Percentiles rank a stretch among this genome's conserved stretches.
Conservation (phyloP, 2,113 vertebrate genomes). For the Calyptomena viridis region DNA sequence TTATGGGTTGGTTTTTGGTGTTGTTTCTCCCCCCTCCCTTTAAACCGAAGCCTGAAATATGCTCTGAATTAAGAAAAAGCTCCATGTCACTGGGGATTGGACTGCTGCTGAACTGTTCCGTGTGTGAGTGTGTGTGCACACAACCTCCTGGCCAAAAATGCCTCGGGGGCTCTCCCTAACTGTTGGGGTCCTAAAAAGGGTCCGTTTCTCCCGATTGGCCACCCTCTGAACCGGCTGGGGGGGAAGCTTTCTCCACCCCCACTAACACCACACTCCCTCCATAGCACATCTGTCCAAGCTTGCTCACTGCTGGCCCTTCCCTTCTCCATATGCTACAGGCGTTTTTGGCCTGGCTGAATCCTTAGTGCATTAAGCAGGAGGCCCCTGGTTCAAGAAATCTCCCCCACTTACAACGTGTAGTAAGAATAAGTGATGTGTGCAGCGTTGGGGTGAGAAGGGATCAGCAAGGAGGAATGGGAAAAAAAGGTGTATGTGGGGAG, state of each 20-base stretch:
- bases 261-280: constrained; percentile 43
- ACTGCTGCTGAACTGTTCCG: constrained; percentile 64
- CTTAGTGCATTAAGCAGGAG: constrained; percentile 55
- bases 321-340: constrained; percentile 63
- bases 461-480: neutral
- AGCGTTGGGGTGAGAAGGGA: neutral
- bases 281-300: constrained; percentile 67
- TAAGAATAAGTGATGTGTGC: constrained; percentile 17
- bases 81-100: constrained; percentile 61
- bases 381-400: constrained; percentile 50
- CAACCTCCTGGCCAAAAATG: constrained; percentile 52
- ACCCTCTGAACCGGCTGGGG: neutral
- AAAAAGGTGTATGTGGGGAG: neutral
- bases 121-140: constrained; percentile 25
- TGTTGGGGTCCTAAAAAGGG: constrained; percentile 68
- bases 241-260: constrained; percentile 35
- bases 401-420: constrained; percentile 9
- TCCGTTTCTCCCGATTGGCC: constrained; percentile 49
- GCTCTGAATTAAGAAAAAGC: constrained; percentile 71
- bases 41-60: constrained; percentile 62
- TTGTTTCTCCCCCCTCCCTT: neutral
- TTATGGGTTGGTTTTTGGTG: constrained; percentile 54
- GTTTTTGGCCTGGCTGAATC: constrained; percentile 61
- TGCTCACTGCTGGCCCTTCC: constrained; percentile 49
- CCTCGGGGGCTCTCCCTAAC: constrained; percentile 66